Base-by-base conservation (phyloP, 2,113 vertebrate species). In the Phrynocephalus versicolor region DNA sequence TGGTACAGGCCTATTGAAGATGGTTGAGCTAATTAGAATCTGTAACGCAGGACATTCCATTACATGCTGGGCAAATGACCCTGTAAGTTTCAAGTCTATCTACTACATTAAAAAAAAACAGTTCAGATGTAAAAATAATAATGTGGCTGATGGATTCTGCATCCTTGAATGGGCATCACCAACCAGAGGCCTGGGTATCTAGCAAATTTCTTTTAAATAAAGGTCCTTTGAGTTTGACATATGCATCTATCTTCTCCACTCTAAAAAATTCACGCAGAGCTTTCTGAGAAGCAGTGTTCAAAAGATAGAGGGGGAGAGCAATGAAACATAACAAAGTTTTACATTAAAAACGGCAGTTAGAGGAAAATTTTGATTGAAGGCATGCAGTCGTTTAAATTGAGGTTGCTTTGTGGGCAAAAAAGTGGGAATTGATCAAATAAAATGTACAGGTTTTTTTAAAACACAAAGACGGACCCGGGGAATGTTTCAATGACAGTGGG, bases 121-220 rank as follows among this genome's bases (percentile, higher is more conserved):
- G 96, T 96, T 96, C 96, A 97, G 94, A 97, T 95, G 92, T 96
- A 97, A 96, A 96, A 96, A 96, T 96, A 96, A 96, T 96, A 95
- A 95, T 92, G 94, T 92, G 86, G 92, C 95, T 94, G 94, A 94
- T 89, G 82, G 94, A 94, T 95, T 94, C 93, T 94, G 93, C 94
- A 90, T 92, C 93, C 95, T 91, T 96, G 96, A 97, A 96, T 96
- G 96, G 91, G 89, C 92, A 95, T 90, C 91, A 93, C 94, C 94
- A 96, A 93, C 92, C 91, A 95, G 95, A 95, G 93, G 95, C 92
- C 94, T 95, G 88, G 93, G 89, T 95, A 94, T 88, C 91, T 91
- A 91, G 92, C 94, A 96, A 96, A 87, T 95, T 95, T 96, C 95
- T 96, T 96, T 96, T 96, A 96, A 95, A 96, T 96, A 96, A 95